Evolutionary conservation across 1,140 invertebrate species (phyloP), one percentile per base, ranked within the genome.

Genomic region (Cyrtorhinus lividipennis): DNA sequence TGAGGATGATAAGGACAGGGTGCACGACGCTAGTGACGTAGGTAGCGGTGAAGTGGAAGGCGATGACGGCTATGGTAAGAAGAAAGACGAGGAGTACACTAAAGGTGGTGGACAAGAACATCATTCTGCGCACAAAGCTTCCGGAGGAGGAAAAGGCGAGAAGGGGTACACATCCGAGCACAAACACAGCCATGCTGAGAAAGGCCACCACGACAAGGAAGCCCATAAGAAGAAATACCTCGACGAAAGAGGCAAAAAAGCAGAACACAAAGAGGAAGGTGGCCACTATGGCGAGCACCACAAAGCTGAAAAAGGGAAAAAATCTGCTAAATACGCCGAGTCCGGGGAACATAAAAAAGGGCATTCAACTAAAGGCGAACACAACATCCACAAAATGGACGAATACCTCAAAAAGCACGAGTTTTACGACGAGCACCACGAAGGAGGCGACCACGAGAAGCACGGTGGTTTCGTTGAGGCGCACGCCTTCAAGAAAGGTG

Each of bases 401-500:
- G 83, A 85, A 67, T 86, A 84, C 67, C 80, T 84, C 65, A 86
- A 85, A 71, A 83, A 82, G 64, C 79, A 83, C 12, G 81, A 85
- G 67, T 86, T 86, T 75, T 85, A 82, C 65, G 83, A 86, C 66
- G 83, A 86, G 68, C 80, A 81, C 66, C 79, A 84, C 38, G 83
- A 84, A 64, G 81, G 78, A 15, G 79, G 75, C 1, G 80, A 82
- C n/a, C 76, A 81, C 61, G 81, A 83, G 65, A 79, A 81, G 66
- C 77, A 83, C 48, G 82, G 81, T 8, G 81, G 75, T 1, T 80
- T 78, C 68, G 75, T 80, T 63, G 71, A 79, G 2, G 74, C 82
- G 20, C 77, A 81, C 25, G 74, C 77, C 62, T 74, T 73, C 30
- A 69, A 78, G 24, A 77, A 79, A 70, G 82, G 79, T 62, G 63